A percentile compares a stretch with the other conserved stretches of the same genome.
phyloP scores from a whole-genome alignment of 2,888 invertebrate species.

The Trichopoda pennipes region DNA sequence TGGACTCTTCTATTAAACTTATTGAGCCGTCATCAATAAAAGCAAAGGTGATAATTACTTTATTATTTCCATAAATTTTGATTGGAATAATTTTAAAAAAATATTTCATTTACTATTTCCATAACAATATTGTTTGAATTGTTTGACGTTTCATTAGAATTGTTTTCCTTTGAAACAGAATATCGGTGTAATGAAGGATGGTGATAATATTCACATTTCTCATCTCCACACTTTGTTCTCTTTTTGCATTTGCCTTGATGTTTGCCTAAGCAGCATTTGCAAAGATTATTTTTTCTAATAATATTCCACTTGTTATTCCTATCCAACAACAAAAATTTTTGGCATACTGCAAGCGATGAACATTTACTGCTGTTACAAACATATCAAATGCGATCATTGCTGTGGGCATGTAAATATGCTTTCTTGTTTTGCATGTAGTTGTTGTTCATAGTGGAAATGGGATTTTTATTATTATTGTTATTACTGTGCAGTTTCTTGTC shows the following conservation, averaged over 20 bases:
- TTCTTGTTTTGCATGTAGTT: no score
- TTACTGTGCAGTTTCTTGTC: no score
- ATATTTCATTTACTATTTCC: neutral
- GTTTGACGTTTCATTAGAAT: neutral
- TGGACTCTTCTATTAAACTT: no score
- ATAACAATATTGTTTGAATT: no score
- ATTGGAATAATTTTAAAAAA: constrained; percentile 4
- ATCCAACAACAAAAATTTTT: constrained; percentile 11
- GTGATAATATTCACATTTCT: no score
- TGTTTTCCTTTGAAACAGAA: no score
- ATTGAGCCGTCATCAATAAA: no score
- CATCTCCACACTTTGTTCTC: no score
- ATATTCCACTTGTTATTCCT: constrained; percentile 17
- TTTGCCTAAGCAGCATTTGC: constrained; percentile 33
- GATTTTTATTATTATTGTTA: constrained; percentile 10
- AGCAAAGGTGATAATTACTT: neutral
- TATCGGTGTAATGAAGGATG: no score
- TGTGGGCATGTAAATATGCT: neutral
- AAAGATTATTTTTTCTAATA: constrained; percentile 3
- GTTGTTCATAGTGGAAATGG: neutral
- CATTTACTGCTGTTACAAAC: constrained; percentile 9
- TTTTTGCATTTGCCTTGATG: no score
- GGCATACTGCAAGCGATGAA: neutral
- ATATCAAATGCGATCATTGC: neutral
- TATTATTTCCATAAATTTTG: neutral